A percentile compares a stretch with the other conserved stretches of the same genome.
Conservation (phyloP, 2,113 vertebrate genomes). For the Spilogale gracilis region DNA sequence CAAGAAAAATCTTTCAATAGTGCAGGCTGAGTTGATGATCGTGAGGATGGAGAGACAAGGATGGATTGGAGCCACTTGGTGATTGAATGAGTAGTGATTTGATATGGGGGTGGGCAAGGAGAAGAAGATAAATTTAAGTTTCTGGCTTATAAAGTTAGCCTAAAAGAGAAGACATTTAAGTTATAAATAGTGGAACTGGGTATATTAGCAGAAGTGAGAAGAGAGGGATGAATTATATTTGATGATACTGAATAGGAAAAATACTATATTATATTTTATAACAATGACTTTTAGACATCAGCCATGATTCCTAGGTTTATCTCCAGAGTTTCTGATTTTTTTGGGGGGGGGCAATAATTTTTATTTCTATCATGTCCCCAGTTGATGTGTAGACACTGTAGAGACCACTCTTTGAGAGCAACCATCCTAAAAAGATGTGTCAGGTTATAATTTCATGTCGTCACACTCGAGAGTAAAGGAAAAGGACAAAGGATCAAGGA, state of each 20-base stretch:
- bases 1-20: not conserved
- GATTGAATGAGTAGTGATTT: not conserved
- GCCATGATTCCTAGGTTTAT: not conserved
- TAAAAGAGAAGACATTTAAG: not conserved
- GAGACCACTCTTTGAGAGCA: not conserved
- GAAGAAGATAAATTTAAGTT: not conserved
- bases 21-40: not conserved
- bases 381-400: not conserved
- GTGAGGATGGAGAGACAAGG: not conserved
- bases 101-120: not conserved
- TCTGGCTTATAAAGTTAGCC: not conserved
- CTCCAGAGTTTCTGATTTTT: not conserved
- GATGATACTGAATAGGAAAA: not conserved
- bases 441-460: not conserved
- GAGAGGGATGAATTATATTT: not conserved
- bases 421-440: not conserved
- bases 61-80: not conserved
- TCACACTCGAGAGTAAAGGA: not conserved
- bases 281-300: not conserved
- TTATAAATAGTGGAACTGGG: not conserved
- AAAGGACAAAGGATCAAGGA: not conserved
- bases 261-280: not conserved
- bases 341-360: not conserved
- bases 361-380: not conserved
- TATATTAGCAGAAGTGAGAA: not conserved